Evolutionary conservation across 2,888 invertebrate genomes (phyloP).

Genomic region (Perizoma flavofasciatum): DNA sequence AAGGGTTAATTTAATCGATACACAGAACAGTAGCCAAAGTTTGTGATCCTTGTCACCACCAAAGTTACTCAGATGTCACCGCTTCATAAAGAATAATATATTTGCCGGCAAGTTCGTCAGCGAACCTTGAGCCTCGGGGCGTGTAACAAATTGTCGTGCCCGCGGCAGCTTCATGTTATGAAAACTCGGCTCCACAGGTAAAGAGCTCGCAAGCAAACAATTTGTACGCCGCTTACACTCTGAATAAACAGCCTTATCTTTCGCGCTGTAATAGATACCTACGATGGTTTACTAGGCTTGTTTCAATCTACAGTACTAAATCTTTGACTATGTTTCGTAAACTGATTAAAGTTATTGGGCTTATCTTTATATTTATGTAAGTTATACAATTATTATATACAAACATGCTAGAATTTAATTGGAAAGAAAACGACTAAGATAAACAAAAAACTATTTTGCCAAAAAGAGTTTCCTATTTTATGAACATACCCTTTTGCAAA

Average conservation of each 20-base stretch:
- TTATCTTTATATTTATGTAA: neutral
- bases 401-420: too few species aligned
- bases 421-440: too few species aligned
- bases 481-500: too few species aligned
- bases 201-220: slow-evolving; percentile 72
- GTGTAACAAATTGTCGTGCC: slow-evolving; percentile 75
- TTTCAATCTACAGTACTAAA: slow-evolving; percentile 43
- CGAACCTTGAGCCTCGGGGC: slow-evolving; percentile 61
- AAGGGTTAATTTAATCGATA: too few species aligned
- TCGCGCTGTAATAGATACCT: slow-evolving; percentile 56
- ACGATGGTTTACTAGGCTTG: slow-evolving; percentile 52
- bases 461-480: too few species aligned
- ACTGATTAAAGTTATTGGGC: slow-evolving; percentile 14
- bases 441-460: too few species aligned
- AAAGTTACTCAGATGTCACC: slow-evolving; percentile 39
- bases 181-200: slow-evolving; percentile 73
- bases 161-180: slow-evolving; percentile 71
- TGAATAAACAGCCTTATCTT: slow-evolving; percentile 75
- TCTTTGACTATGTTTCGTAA: slow-evolving; percentile 18
- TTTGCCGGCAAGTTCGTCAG: slow-evolving; percentile 68
- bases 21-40: neutral
- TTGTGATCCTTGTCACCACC: slow-evolving; percentile 19
- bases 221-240: slow-evolving; percentile 75
- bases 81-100: slow-evolving; percentile 60
- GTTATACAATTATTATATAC: neutral